Conservation (phyloP, 2,797 vertebrate species). For the Pseudopleuronectes americanus region DNA sequence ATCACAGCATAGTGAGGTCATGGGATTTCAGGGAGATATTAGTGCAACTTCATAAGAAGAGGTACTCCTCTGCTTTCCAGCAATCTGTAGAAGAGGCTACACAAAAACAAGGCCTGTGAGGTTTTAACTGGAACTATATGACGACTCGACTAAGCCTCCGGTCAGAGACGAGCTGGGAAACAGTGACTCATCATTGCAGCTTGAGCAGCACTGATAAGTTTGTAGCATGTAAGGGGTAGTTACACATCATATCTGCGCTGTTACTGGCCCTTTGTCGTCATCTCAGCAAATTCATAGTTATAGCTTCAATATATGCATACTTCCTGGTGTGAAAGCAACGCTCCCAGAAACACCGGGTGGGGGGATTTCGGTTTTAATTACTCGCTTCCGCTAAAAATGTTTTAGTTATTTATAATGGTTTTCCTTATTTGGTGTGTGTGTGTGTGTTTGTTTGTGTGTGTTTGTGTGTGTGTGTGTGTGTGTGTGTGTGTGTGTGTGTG, state of each 20-base stretch:
- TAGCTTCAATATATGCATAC: conserved; percentile 52
- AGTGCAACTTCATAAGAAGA: neutral
- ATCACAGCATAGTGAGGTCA: neutral
- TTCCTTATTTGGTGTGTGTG: conserved; percentile 58
- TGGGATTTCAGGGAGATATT: neutral
- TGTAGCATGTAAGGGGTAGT: conserved; percentile 19
- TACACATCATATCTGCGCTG: conserved; percentile 43
- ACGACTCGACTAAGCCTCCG: conserved; percentile 25
- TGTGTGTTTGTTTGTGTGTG: neutral
- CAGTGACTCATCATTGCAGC: conserved; percentile 55
- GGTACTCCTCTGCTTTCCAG: neutral
- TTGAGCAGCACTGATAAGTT: conserved; percentile 58
- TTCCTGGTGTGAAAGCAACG: conserved; percentile 56
- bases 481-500: conserved; percentile 28
- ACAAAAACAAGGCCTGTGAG: conserved; percentile 2
- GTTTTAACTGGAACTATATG: conserved; percentile 32
- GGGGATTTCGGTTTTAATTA: conserved; percentile 77
- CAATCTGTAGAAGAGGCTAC: neutral
- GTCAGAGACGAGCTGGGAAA: conserved; percentile 51
- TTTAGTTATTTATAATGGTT: conserved; percentile 73
- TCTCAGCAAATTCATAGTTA: conserved; percentile 39
- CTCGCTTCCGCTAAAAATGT: conserved; percentile 66
- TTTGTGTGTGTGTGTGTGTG: conserved; percentile 17
- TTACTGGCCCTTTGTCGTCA: conserved; percentile 14
- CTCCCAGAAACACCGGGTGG: conserved; percentile 52